Percentiles rank a stretch among this genome's conserved stretches.
These are phyloP conservation scores for Tenebrio molitor DNA, from an alignment of 1,140 invertebrate genomes.

Conservation along the genomic window DNA sequence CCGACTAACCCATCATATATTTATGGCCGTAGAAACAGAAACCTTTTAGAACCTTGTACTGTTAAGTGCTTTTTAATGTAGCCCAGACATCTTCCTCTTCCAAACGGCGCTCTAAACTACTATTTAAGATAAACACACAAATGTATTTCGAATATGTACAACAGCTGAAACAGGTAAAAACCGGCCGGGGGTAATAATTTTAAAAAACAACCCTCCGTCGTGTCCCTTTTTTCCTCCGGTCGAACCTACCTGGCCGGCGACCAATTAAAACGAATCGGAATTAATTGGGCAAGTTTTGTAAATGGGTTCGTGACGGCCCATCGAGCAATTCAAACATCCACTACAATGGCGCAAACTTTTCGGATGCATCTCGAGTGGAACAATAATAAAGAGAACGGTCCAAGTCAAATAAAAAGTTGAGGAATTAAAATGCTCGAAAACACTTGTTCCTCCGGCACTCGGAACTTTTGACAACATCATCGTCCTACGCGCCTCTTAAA, in stretches of 20 bases:
- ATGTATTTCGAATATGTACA: conserved; percentile 24
- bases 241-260: conserved; percentile 10
- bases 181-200: conserved; percentile 31
- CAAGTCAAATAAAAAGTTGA: conserved; percentile 37
- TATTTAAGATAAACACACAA: conserved; percentile 58
- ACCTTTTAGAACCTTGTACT: conserved; percentile 60
- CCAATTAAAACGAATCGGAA: conserved; percentile 25
- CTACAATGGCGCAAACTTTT: conserved; percentile 19
- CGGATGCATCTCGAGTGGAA: conserved; percentile 31
- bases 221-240: not conserved
- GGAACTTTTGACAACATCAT: conserved; percentile 35
- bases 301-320: not conserved
- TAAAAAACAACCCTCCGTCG: conserved; percentile 24
- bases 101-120: conserved; percentile 55
- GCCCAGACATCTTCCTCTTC: conserved; percentile 58
- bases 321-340: conserved; percentile 4
- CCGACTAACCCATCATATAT: conserved; percentile 45
- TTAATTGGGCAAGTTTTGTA: conserved; percentile 3
- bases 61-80: conserved; percentile 62
- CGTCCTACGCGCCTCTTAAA: conserved; percentile 38
- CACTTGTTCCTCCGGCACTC: conserved; percentile 30
- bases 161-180: conserved; percentile 35
- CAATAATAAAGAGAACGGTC: conserved; percentile 33
- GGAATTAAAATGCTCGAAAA: conserved; percentile 41
- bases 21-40: conserved; percentile 52